Percentiles rank a stretch among this genome's conserved stretches.
phyloP scores from a whole-genome alignment of 2,113 vertebrate species.

The Dasyprocta punctata region DNA sequence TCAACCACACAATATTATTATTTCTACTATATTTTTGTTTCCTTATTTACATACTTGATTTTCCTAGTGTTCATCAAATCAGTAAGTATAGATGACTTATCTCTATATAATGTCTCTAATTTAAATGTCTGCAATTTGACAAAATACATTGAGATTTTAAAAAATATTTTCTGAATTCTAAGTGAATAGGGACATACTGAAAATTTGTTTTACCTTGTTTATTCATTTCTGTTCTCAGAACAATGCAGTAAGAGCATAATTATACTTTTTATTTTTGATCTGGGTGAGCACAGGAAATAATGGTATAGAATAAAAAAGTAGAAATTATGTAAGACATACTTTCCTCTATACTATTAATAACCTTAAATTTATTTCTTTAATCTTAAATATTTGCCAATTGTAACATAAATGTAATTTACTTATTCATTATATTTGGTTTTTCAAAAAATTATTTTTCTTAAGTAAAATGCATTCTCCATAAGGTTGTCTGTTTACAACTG shows the following conservation, averaged over 20 bases:
- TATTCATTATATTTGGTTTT: neutral
- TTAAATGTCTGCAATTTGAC: neutral
- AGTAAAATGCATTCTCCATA: neutral
- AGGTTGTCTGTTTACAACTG: neutral
- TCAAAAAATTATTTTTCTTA: neutral
- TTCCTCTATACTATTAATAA: neutral
- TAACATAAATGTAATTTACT: neutral
- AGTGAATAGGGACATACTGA: neutral
- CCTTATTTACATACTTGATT: neutral
- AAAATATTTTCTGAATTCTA: neutral
- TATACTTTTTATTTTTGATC: neutral
- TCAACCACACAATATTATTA: neutral
- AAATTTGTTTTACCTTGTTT: constrained; percentile 1
- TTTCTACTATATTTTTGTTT: neutral
- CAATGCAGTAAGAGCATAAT: neutral
- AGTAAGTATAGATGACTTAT: neutral
- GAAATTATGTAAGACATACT: neutral
- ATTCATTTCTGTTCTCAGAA: neutral
- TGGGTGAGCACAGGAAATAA: neutral
- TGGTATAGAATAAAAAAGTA: neutral
- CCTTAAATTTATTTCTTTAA: neutral
- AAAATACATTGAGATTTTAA: neutral
- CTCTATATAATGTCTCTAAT: neutral
- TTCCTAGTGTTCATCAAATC: neutral
- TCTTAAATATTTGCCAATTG: neutral